Percentiles rank a stretch among this genome's conserved stretches.
Evolutionary conservation across 2,888 invertebrate species (phyloP).

Genomic region (Junonia oenone): DNA sequence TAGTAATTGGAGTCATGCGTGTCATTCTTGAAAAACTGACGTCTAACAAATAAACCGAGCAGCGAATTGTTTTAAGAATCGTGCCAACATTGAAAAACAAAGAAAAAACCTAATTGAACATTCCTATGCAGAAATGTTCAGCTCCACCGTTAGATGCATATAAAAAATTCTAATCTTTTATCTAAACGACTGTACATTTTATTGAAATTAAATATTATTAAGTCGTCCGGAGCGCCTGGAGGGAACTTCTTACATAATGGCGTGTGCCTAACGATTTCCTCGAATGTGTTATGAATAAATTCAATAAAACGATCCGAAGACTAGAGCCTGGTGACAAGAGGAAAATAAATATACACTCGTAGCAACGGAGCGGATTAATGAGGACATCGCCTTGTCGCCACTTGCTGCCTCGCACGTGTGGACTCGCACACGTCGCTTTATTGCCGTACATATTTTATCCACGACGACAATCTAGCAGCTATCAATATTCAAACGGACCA

Average conservation of each 20-base stretch:
- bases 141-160: background rate
- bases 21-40: background rate
- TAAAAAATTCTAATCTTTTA: background rate
- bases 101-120: background rate
- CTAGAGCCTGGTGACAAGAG: slow-evolving; percentile 26
- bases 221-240: slow-evolving; percentile 8
- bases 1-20: background rate
- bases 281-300: slow-evolving; percentile 28
- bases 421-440: background rate
- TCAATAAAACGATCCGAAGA: slow-evolving; percentile 25
- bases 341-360: slow-evolving; percentile 25
- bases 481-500: background rate
- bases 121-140: background rate
- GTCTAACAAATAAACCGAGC: background rate
- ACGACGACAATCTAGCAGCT: background rate
- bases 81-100: background rate
- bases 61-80: background rate
- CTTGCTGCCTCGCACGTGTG: slow-evolving; percentile 13
- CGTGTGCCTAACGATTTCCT: slow-evolving; percentile 26
- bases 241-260: slow-evolving; percentile 20
- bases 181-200: background rate
- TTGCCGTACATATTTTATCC: background rate
- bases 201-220: slow-evolving; percentile 1
- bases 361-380: slow-evolving; percentile 23
- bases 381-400: slow-evolving; percentile 15